Percentiles rank a stretch among this genome's conserved stretches.
phyloP scores from a whole-genome alignment of 2,113 vertebrate genomes.

The Neopipo cinnamomea region DNA sequence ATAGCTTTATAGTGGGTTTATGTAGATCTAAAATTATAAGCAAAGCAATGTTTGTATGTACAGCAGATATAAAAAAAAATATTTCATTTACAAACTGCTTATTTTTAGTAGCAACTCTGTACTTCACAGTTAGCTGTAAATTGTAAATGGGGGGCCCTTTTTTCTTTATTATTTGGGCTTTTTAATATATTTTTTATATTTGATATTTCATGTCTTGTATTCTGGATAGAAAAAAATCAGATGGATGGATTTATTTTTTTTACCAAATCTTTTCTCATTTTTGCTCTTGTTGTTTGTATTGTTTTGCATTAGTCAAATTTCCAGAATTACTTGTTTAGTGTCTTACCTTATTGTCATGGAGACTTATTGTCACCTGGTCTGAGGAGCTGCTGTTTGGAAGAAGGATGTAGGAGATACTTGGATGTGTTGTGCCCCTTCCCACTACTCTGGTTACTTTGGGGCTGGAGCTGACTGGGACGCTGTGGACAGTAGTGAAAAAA shows the following conservation, averaged over 20 bases:
- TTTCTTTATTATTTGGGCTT: neutral
- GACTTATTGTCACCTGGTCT: neutral
- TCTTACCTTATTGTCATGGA: neutral
- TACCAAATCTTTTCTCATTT: neutral
- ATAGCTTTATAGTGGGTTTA: neutral
- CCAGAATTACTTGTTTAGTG: neutral
- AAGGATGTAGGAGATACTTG: neutral
- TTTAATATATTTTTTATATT: neutral
- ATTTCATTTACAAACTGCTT: neutral
- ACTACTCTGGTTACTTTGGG: neutral
- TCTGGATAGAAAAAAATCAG: neutral
- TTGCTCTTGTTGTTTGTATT: neutral
- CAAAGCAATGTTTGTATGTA: neutral
- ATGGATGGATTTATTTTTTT: neutral
- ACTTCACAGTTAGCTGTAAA: neutral
- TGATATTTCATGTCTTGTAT: neutral
- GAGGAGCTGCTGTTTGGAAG: neutral
- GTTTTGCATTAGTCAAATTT: neutral
- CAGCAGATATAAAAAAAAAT: neutral
- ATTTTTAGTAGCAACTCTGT: neutral
- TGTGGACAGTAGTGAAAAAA: neutral
- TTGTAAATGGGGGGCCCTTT: neutral
- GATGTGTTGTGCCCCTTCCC: rapidly evolving
- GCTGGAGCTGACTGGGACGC: neutral
- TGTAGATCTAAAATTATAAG: neutral